phyloP scores from a whole-genome alignment of 2,113 vertebrate species.

The Rhabdornis inornatus region DNA sequence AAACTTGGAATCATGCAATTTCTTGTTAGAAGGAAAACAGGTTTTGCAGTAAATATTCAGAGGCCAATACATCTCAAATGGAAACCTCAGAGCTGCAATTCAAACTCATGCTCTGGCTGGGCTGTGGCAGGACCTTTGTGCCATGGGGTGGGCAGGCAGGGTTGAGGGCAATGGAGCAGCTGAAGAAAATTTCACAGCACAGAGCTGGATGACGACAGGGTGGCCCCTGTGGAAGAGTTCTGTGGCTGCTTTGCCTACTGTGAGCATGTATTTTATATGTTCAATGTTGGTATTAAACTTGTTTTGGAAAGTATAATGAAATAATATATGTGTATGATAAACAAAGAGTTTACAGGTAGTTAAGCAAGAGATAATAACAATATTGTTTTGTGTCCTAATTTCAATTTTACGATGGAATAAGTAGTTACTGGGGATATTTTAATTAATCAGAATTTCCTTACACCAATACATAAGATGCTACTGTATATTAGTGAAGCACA shows the following conservation, averaged over 20 bases:
- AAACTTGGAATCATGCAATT: not conserved
- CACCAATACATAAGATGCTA: not conserved
- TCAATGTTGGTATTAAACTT: not conserved
- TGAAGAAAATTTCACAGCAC: not conserved
- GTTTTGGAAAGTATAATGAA: not conserved
- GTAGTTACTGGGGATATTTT: not conserved
- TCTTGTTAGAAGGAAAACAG: not conserved
- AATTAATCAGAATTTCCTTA: not conserved
- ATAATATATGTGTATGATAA: not conserved
- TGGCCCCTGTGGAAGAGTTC: not conserved
- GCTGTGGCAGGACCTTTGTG: not conserved
- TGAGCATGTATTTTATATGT: not conserved
- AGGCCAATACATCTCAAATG: not conserved
- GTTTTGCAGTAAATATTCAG: not conserved
- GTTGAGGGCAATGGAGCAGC: not conserved
- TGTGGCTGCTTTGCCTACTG: not conserved
- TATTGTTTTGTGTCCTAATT: not conserved
- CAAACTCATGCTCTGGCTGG: rapidly evolving
- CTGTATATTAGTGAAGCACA: not conserved
- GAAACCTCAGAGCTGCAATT: not conserved
- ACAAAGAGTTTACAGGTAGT: not conserved
- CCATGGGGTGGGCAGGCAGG: no score
- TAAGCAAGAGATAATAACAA: not conserved
- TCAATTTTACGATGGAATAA: not conserved
- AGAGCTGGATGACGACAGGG: not conserved